These are phyloP conservation scores for Myotis pilosus DNA, from an alignment of 2,797 vertebrate species.

Conservation along the genomic window DNA sequence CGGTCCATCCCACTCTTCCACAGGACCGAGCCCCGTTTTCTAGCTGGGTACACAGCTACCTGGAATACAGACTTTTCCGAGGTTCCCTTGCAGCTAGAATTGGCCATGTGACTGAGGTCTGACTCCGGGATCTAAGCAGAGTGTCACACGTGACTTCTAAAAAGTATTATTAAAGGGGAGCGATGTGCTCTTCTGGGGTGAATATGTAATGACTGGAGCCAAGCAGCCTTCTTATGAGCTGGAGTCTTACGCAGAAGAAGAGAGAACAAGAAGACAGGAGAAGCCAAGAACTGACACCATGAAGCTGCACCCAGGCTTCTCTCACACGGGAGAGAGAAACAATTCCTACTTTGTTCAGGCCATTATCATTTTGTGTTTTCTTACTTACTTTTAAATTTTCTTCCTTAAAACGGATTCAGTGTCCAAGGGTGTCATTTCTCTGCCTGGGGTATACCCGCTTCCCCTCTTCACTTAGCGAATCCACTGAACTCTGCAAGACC, in stretches of 20 bases:
- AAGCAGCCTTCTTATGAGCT: background rate
- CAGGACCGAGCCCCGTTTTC: background rate
- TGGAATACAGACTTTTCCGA: background rate
- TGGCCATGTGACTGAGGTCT: background rate
- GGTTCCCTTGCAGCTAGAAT: background rate
- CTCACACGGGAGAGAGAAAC: background rate
- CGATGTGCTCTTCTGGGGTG: background rate
- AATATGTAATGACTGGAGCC: background rate
- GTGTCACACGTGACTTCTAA: background rate
- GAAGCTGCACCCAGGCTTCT: background rate
- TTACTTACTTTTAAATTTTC: background rate
- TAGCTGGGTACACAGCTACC: background rate
- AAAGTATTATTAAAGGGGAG: background rate
- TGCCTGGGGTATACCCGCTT: background rate
- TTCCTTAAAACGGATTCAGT: background rate
- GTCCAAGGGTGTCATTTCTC: background rate
- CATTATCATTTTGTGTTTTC: background rate
- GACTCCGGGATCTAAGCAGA: background rate
- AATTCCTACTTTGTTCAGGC: background rate
- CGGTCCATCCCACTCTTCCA: background rate
- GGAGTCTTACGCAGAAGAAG: background rate
- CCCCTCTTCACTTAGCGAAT: background rate
- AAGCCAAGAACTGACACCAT: background rate
- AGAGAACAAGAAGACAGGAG: background rate
- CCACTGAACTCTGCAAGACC: background rate